Evolutionary conservation across 2,888 invertebrate species (phyloP).

Genomic region (Clusia tigrina): DNA sequence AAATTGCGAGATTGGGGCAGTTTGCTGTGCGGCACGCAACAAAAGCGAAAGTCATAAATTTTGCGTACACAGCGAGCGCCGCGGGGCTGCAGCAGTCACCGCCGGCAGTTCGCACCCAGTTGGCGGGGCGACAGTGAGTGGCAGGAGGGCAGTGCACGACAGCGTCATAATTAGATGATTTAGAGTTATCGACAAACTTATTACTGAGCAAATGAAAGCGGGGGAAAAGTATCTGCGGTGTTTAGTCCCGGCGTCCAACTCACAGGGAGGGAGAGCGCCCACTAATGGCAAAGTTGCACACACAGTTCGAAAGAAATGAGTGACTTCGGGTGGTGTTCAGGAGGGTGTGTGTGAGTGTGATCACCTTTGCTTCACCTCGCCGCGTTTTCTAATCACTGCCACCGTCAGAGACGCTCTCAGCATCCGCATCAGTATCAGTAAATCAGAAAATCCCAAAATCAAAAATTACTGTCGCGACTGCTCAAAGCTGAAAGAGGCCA

Average conservation of each 20-base stretch:
- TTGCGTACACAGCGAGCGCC: constrained; percentile 30
- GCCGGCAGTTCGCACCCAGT: not conserved
- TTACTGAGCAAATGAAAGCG: constrained; percentile 24
- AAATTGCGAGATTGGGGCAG: too few relatives aligned
- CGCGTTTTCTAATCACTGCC: too few relatives aligned
- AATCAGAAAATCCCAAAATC: too few relatives aligned
- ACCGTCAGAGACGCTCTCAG: too few relatives aligned
- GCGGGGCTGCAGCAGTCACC: too few relatives aligned
- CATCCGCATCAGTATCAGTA: too few relatives aligned
- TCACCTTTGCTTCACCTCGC: too few relatives aligned
- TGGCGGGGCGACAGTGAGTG: not conserved
- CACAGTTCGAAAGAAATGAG: not conserved
- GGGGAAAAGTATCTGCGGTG: constrained; percentile 3
- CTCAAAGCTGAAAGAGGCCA: not conserved
- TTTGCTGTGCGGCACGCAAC: too few relatives aligned
- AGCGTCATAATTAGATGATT: constrained; percentile 57
- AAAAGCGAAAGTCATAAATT: constrained; percentile 56
- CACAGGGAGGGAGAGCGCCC: constrained; percentile 2
- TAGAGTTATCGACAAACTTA: constrained; percentile 57
- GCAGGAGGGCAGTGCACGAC: constrained; percentile 29
- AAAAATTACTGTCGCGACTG: not conserved
- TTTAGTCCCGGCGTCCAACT: not conserved
- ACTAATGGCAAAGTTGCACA: constrained; percentile 18
- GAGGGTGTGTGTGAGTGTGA: too few relatives aligned
- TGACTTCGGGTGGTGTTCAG: not conserved